These are phyloP conservation scores for Tuta absoluta DNA, from an alignment of 2,888 invertebrate species.

Conservation along the genomic window DNA sequence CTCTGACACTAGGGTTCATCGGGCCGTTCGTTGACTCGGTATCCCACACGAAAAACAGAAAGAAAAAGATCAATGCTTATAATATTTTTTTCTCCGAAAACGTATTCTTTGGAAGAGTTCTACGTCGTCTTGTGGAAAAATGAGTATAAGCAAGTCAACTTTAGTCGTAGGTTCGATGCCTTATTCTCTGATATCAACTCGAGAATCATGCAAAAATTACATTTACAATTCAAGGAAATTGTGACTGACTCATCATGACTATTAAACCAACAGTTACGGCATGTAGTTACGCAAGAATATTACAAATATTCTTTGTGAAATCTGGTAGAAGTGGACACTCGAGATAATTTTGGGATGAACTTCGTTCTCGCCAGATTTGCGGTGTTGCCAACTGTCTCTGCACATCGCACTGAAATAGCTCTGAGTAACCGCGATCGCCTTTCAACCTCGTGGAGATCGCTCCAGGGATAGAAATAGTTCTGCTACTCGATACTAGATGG, in stretches of 20 bases:
- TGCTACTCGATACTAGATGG: slow-evolving; percentile 69
- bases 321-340: neutral
- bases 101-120: too few species aligned
- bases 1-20: too few species aligned
- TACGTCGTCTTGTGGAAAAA: too few species aligned
- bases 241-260: neutral
- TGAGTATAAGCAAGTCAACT: too few species aligned
- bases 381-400: slow-evolving; percentile 66
- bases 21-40: too few species aligned
- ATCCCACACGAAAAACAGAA: too few species aligned
- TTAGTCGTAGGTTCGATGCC: too few species aligned
- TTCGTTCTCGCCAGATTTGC: slow-evolving; percentile 61
- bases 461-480: slow-evolving; percentile 43
- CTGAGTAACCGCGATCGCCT: slow-evolving; percentile 45
- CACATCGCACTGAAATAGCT: slow-evolving; percentile 59
- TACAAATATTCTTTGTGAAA: slow-evolving; percentile 4
- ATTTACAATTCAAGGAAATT: neutral
- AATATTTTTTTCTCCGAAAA: too few species aligned
- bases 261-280: neutral
- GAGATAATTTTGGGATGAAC: slow-evolving; percentile 49
- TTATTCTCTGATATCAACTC: neutral
- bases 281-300: neutral
- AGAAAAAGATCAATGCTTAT: too few species aligned
- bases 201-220: neutral
- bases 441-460: slow-evolving; percentile 41